A percentile compares a stretch with the other conserved stretches of the same genome.
Evolutionary conservation across 2,888 invertebrate genomes (phyloP).

Genomic region (Stenoptilia bipunctidactyla): DNA sequence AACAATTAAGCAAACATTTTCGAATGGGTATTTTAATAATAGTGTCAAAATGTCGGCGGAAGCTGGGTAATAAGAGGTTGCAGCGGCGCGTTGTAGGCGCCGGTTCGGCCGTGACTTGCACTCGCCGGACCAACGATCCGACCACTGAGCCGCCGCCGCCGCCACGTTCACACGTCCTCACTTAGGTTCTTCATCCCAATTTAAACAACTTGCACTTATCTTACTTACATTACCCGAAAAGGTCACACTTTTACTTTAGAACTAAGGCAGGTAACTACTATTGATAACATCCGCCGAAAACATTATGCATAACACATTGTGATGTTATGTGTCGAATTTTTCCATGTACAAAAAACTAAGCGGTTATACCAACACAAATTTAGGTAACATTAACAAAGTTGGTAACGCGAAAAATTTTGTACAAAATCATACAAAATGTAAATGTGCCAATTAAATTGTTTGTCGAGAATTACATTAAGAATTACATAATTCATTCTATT

Average conservation of each 20-base stretch:
- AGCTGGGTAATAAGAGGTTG: slow-evolving; percentile 42
- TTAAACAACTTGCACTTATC: background rate
- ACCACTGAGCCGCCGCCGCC: slow-evolving; percentile 9
- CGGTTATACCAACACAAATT: too few species aligned
- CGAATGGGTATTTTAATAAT: slow-evolving; percentile 21
- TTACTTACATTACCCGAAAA: background rate
- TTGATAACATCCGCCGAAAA: too few species aligned
- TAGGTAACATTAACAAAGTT: too few species aligned
- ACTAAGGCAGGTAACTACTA: too few species aligned
- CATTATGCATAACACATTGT: too few species aligned
- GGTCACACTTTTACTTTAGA: too few species aligned
- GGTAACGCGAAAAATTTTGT: background rate
- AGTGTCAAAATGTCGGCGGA: slow-evolving; percentile 45
- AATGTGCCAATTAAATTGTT: slow-evolving; percentile 16
- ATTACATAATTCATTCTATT: slow-evolving; percentile 23
- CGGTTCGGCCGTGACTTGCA: slow-evolving; percentile 59
- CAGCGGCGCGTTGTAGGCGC: slow-evolving; percentile 38
- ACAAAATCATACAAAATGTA: slow-evolving; percentile 11
- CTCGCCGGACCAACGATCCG: slow-evolving; percentile 21
- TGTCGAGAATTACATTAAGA: slow-evolving; percentile 7
- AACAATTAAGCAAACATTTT: slow-evolving; percentile 6
- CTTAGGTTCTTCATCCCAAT: background rate
- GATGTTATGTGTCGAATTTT: too few species aligned
- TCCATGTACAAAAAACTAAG: too few species aligned
- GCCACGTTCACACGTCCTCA: slow-evolving; percentile 21